These are phyloP conservation scores for Siderastrea siderea DNA, from an alignment of 92 coral and sea anemone genomes.

Conservation along the genomic window DNA sequence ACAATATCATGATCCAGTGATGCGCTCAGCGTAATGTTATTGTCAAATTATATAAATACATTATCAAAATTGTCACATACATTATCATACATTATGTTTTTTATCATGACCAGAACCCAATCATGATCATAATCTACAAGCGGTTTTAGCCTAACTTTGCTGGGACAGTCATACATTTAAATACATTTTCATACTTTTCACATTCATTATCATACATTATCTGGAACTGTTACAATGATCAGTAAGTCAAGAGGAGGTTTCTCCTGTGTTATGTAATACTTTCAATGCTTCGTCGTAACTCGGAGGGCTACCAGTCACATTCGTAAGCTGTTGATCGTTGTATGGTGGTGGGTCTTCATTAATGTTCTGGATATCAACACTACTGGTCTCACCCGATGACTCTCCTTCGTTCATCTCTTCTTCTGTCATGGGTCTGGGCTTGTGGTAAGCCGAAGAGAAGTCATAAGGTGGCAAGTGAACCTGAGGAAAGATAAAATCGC, in stretches of 20 bases:
- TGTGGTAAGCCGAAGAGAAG: conserved; percentile 40
- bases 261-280: neutral
- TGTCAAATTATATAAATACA: too few species aligned
- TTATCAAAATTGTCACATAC: neutral
- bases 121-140: too few species aligned
- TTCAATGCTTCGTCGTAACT: conserved; percentile 45
- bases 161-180: too few species aligned
- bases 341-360: conserved; percentile 50
- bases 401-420: conserved; percentile 12
- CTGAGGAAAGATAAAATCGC: conserved; percentile 14
- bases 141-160: too few species aligned
- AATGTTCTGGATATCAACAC: neutral
- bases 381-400: neutral
- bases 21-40: too few species aligned
- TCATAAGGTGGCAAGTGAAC: conserved; percentile 44
- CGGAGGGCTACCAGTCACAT: conserved; percentile 5
- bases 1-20: too few species aligned
- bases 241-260: neutral
- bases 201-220: neutral
- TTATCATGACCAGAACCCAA: too few species aligned
- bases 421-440: conserved; percentile 34
- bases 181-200: neutral
- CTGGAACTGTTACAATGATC: neutral
- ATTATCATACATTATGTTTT: neutral
- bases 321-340: conserved; percentile 10